Conservation (phyloP, 92 coral and sea anemone genomes). For the Parazoanthus darwini region DNA sequence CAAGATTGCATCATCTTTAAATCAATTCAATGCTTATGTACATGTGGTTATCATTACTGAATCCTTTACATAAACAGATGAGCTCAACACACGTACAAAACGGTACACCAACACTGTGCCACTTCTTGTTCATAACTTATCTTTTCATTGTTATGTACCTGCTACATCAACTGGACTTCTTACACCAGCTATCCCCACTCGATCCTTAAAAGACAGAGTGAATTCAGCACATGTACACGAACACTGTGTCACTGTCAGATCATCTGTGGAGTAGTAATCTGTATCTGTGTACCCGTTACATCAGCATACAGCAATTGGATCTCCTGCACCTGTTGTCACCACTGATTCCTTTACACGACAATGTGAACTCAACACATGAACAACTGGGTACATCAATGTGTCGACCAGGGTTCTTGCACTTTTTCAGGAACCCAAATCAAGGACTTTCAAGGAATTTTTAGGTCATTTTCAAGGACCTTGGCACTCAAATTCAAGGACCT, state of each 20-base stretch:
- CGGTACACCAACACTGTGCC: not conserved
- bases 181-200: not conserved
- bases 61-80: slow-evolving; percentile 46
- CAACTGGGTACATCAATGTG: too few species aligned
- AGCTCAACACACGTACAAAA: not conserved
- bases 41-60: slow-evolving; percentile 58
- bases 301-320: not conserved
- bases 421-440: too few species aligned
- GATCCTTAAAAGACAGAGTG: slow-evolving; percentile 30
- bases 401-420: too few species aligned
- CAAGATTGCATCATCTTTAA: too few species aligned
- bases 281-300: slow-evolving; percentile 34
- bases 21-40: not conserved
- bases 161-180: slow-evolving; percentile 20
- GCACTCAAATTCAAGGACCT: too few species aligned
- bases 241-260: not conserved
- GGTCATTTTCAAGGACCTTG: too few species aligned
- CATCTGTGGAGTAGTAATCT: not conserved
- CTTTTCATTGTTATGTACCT: slow-evolving; percentile 15
- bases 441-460: too few species aligned
- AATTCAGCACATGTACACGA: too few species aligned
- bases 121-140: not conserved
- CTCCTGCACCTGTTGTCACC: too few species aligned
- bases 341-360: too few species aligned
- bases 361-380: not conserved